Evolutionary conservation across 2,113 vertebrate genomes (phyloP).

Genomic region (Chinchilla lanigera): DNA sequence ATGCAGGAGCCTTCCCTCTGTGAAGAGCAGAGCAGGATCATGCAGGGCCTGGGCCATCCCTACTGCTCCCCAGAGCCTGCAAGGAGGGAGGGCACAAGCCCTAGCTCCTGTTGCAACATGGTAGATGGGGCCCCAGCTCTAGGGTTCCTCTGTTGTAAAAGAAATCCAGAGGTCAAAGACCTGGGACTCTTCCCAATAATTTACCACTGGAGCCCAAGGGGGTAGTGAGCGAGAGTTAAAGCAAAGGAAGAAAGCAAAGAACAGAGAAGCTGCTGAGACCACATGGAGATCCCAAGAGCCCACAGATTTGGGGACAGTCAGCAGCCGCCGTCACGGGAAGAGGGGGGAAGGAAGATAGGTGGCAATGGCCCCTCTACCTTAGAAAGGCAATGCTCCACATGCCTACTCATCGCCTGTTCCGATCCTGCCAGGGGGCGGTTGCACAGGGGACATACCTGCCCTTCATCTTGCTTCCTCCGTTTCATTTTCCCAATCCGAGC

Average conservation of each 20-base stretch:
- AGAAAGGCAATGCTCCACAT: conserved; percentile 99
- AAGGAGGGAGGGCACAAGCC: conserved; percentile 36
- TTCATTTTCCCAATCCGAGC: conserved; percentile 99
- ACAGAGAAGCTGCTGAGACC: conserved; percentile 24
- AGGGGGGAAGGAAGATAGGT: conserved; percentile 72
- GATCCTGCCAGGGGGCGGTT: conserved; percentile 97
- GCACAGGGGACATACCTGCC: conserved; percentile 99
- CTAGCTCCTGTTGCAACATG: neutral
- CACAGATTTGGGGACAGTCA: neutral
- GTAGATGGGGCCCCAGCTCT: neutral
- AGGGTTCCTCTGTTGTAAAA: conserved; percentile 51
- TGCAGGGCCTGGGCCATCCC: neutral
- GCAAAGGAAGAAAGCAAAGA: conserved; percentile 38
- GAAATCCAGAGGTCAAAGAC: conserved; percentile 55
- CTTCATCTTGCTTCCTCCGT: conserved; percentile 99
- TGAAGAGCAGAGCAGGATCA: conserved; percentile 81
- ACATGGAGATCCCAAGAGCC: conserved; percentile 53
- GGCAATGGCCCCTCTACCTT: conserved; percentile 94
- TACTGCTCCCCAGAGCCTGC: conserved; percentile 29
- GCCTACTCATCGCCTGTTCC: conserved; percentile 99
- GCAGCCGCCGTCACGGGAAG: conserved; percentile 38
- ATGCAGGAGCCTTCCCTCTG: conserved; percentile 96
- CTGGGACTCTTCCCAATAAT: conserved; percentile 55
- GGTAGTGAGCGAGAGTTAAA: conserved; percentile 48
- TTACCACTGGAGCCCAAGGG: conserved; percentile 48